These are phyloP conservation scores for Acipenser ruthenus DNA, from an alignment of 2,797 vertebrate genomes.

Conservation along the genomic window DNA sequence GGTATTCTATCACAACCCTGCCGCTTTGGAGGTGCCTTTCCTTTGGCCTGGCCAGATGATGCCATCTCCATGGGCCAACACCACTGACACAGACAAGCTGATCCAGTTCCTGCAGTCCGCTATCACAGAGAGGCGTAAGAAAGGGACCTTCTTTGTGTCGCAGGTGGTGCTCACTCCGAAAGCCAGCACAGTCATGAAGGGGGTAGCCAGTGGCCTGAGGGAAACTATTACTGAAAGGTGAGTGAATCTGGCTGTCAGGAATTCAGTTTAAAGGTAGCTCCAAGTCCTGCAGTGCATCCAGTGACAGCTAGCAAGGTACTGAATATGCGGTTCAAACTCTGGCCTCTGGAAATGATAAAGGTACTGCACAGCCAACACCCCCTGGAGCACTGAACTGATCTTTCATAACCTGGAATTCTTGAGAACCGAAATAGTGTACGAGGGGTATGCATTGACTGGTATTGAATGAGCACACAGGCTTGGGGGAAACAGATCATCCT, in stretches of 20 bases:
- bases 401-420: too few species aligned
- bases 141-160: slow-evolving; percentile 94
- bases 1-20: slow-evolving; percentile 94
- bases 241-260: slow-evolving; percentile 22
- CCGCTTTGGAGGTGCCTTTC: slow-evolving; percentile 89
- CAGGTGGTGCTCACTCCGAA: slow-evolving; percentile 96
- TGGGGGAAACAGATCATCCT: slow-evolving; percentile 20
- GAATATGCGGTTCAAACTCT: too few species aligned
- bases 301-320: too few species aligned
- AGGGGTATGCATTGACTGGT: too few species aligned
- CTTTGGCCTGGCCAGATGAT: slow-evolving; percentile 99
- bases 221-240: slow-evolving; percentile 96
- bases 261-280: too few species aligned
- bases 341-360: too few species aligned
- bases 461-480: slow-evolving; percentile 22
- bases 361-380: too few species aligned
- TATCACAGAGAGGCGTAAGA: slow-evolving; percentile 87
- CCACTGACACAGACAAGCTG: slow-evolving; percentile 91
- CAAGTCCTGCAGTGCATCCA: too few species aligned
- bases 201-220: slow-evolving; percentile 89
- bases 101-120: slow-evolving; percentile 92
- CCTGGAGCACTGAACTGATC: too few species aligned
- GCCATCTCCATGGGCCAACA: slow-evolving; percentile 95
- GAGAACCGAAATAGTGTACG: too few species aligned
- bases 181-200: slow-evolving; percentile 95